Evolutionary conservation across 2,888 invertebrate species (phyloP).

Genomic region (Ochlodes sylvanus): DNA sequence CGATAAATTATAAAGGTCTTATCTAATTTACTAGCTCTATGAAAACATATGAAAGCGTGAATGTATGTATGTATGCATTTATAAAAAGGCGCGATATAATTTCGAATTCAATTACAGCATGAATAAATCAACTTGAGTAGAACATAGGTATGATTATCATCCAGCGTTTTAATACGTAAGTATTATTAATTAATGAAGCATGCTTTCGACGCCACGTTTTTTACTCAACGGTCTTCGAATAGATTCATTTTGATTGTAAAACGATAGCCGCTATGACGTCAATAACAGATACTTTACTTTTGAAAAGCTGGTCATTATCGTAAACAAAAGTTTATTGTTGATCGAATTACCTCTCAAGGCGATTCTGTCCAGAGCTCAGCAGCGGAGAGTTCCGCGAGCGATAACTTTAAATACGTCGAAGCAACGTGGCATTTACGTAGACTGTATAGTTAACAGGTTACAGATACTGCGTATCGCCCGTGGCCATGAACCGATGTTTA

Average conservation of each 20-base stretch:
- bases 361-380: constrained; percentile 22
- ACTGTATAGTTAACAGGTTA: constrained; percentile 59
- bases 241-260: constrained; percentile 20
- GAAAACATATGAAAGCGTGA: background rate
- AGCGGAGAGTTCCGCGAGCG: constrained; percentile 48
- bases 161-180: constrained; percentile 23
- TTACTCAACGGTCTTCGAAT: constrained; percentile 20
- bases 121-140: constrained; percentile 32
- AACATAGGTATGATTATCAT: constrained; percentile 12
- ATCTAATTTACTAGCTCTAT: too few species aligned
- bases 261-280: constrained; percentile 27
- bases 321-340: constrained; percentile 33
- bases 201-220: constrained; percentile 31
- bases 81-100: constrained; percentile 34
- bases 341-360: constrained; percentile 25
- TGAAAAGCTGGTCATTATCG: constrained; percentile 28
- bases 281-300: background rate
- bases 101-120: constrained; percentile 35
- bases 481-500: constrained; percentile 81
- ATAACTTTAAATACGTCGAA: constrained; percentile 60
- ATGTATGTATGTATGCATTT: constrained; percentile 8
- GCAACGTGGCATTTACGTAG: constrained; percentile 66
- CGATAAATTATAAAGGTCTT: too few species aligned
- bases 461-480: constrained; percentile 77
- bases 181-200: constrained; percentile 31